Evolutionary conservation across 2,113 vertebrate genomes (phyloP).

Genomic region (Dissostichus mawsoni): DNA sequence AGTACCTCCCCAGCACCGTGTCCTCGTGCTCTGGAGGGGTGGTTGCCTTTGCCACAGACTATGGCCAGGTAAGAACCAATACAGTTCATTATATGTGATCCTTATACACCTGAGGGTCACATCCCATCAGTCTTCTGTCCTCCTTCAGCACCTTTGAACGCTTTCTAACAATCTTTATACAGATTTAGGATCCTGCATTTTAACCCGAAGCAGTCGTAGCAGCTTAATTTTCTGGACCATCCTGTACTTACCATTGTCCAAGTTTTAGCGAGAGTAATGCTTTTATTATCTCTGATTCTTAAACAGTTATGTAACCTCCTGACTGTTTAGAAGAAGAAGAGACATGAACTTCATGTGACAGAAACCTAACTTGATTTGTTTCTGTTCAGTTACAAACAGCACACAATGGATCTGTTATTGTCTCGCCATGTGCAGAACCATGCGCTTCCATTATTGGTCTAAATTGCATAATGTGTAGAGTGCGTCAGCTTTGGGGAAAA

Average conservation of each 20-base stretch:
- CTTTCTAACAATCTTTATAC: background rate
- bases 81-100: background rate
- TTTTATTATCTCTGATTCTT: background rate
- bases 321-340: background rate
- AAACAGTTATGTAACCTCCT: background rate
- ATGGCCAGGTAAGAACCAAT: conserved; percentile 88
- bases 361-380: background rate
- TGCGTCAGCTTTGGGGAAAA: background rate
- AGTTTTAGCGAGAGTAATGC: no score
- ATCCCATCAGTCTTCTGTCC: background rate
- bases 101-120: background rate
- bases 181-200: background rate
- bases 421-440: background rate
- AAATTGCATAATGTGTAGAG: background rate
- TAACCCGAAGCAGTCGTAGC: background rate
- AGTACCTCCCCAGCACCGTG: conserved; percentile 93
- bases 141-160: background rate
- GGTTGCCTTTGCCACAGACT: conserved; percentile 90
- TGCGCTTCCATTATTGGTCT: background rate
- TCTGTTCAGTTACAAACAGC: background rate
- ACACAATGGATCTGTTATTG: background rate
- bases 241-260: background rate
- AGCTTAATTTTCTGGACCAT: background rate
- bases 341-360: background rate
- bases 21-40: conserved; percentile 93